Conservation (phyloP, 2,888 invertebrate species). For the Thymelicus lineola region DNA sequence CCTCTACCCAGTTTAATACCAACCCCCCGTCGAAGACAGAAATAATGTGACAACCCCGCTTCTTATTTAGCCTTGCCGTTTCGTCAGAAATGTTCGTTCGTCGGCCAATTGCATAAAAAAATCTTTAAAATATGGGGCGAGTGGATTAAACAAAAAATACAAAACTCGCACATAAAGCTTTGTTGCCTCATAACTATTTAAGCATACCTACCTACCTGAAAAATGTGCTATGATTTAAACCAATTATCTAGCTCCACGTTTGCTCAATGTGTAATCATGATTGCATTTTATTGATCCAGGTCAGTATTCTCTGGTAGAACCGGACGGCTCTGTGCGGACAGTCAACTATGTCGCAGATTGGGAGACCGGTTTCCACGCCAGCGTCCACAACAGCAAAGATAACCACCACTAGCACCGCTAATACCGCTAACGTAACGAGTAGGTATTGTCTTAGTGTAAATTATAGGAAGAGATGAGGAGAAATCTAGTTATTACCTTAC, state of each 20-base stretch:
- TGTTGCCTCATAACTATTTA: too few species aligned
- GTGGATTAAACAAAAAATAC: too few species aligned
- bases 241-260: constrained; percentile 17
- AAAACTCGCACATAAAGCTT: too few species aligned
- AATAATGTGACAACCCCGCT: too few species aligned
- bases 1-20: too few species aligned
- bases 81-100: too few species aligned
- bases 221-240: neutral
- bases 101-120: too few species aligned
- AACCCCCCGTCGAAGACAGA: too few species aligned
- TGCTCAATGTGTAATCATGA: constrained; percentile 23
- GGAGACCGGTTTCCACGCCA: constrained; percentile 91
- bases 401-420: constrained; percentile 63
- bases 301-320: constrained; percentile 88
- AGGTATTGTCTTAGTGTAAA: constrained; percentile 25
- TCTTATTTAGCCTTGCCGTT: too few species aligned
- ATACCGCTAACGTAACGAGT: constrained; percentile 1
- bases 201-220: neutral
- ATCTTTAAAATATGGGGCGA: too few species aligned
- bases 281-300: constrained; percentile 62
- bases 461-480: neutral
- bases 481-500: too few species aligned
- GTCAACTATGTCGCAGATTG: constrained; percentile 91
- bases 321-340: constrained; percentile 90
- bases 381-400: constrained; percentile 88